Conservation (phyloP, 1,140 invertebrate genomes). For the Diabrotica undecimpunctata region DNA sequence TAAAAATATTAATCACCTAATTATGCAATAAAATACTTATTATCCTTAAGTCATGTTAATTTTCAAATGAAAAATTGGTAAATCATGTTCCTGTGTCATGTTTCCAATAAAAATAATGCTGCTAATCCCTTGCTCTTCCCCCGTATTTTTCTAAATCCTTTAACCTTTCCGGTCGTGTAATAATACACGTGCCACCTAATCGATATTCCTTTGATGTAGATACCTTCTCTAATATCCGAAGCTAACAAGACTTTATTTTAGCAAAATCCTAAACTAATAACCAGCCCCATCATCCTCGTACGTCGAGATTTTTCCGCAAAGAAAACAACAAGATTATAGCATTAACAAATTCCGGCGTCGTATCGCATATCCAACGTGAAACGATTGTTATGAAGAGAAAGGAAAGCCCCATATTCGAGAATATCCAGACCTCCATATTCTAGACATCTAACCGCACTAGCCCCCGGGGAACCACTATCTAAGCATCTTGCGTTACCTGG, state of each 20-base stretch:
- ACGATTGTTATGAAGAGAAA: constrained; percentile 5
- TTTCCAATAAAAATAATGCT: no score
- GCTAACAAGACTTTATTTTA: no score
- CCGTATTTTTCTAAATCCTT: neutral
- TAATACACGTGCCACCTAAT: neutral
- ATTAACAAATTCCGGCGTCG: constrained; percentile 18
- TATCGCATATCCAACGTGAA: constrained; percentile 15
- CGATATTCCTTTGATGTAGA: no score
- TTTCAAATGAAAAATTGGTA: no score
- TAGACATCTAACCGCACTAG: constrained; percentile 5
- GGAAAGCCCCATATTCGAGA: neutral
- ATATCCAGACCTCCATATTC: neutral
- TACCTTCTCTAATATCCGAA: no score
- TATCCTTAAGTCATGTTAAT: no score
- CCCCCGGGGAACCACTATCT: constrained; percentile 6
- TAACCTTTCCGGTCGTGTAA: neutral
- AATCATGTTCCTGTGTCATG: no score
- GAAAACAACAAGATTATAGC: constrained; percentile 15
- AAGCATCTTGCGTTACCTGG: constrained; percentile 10
- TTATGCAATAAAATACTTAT: no score
- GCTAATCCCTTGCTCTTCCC: neutral
- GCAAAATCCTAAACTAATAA: no score
- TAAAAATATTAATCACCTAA: no score
- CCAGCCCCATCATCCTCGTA: no score
- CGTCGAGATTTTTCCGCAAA: neutral